phyloP scores from a whole-genome alignment of 30 jellyfish, hydroid and myxozoan genomes.

The Chrysaora quinquecirrha region DNA sequence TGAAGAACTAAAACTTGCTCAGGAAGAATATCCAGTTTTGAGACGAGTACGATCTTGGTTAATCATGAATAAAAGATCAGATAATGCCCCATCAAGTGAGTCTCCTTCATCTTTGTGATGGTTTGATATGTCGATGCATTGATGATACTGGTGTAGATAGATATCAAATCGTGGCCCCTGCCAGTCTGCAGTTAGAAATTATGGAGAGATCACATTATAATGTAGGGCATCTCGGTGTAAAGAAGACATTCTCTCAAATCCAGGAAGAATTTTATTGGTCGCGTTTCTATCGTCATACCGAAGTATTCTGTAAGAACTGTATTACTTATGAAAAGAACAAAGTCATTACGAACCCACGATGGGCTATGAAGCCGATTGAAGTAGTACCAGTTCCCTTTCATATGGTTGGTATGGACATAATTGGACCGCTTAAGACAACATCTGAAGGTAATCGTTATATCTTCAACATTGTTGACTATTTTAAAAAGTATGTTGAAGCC shows the following conservation, averaged over 20 bases:
- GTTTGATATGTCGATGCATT: neutral
- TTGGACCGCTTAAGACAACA: neutral
- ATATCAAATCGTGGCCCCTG: constrained; percentile 3
- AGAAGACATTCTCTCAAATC: neutral
- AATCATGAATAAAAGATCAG: neutral
- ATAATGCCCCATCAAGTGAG: neutral
- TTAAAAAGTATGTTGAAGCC: constrained; percentile 43
- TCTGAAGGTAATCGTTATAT: constrained; percentile 60
- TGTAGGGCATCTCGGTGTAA: constrained; percentile 1
- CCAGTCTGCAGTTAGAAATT: neutral
- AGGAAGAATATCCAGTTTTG: neutral
- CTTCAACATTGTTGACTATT: constrained; percentile 33
- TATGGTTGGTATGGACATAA: constrained; percentile 5
- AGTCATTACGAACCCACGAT: neutral
- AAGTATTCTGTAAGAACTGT: constrained; percentile 6
- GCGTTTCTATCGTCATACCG: constrained; percentile 7
- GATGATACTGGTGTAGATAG: constrained; percentile 6
- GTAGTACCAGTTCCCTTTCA: constrained; percentile 4
- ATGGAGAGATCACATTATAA: neutral
- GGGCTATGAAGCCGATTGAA: constrained; percentile 18
- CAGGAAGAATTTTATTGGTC: constrained; percentile 16
- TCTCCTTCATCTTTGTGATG: neutral
- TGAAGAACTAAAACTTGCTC: constrained; percentile 4
- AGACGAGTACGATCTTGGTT: neutral
- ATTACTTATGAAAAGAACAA: neutral